Evolutionary conservation across 2,888 invertebrate genomes (phyloP).

Genomic region (Capitulum mitella): DNA sequence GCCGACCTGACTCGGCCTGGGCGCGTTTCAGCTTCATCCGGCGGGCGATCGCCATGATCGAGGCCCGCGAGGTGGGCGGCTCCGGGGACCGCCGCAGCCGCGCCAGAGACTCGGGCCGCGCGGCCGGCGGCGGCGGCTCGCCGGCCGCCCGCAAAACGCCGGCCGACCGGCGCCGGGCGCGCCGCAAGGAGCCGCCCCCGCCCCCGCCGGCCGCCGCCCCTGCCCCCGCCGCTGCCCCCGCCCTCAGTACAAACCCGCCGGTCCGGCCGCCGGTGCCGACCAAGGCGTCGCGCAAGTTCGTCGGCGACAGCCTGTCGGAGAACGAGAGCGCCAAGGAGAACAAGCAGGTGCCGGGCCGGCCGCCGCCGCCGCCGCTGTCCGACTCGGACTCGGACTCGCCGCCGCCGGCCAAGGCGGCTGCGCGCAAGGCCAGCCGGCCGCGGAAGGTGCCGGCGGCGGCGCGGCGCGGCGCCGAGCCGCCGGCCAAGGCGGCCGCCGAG

Average conservation of each 20-base stretch:
- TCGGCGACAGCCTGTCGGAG: not conserved
- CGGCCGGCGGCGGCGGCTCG: not conserved
- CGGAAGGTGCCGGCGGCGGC: too few species aligned
- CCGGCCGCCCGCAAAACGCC: not conserved
- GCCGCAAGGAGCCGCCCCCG: not conserved
- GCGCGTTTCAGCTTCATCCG: constrained; percentile 3
- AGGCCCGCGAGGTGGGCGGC: constrained; percentile 17
- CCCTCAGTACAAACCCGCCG: too few species aligned
- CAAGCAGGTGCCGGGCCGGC: not conserved
- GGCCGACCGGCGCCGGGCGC: not conserved
- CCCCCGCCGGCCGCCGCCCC: not conserved
- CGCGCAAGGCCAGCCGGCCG: not conserved
- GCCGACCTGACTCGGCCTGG: too few species aligned
- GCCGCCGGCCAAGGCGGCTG: not conserved
- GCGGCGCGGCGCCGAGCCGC: too few species aligned
- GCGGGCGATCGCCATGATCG: constrained; percentile 23
- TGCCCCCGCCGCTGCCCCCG: not conserved
- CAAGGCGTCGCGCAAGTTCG: constrained; percentile 20
- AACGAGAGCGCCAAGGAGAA: constrained; percentile 13
- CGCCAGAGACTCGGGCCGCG: not conserved
- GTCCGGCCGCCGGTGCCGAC: constrained; percentile 17
- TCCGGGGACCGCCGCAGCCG: not conserved
- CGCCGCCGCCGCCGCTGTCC: not conserved
- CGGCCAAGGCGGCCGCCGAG: not conserved
- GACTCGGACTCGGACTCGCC: not conserved